Percentiles rank a stretch among this genome's conserved stretches.
phyloP scores from a whole-genome alignment of 2,888 invertebrate species.

The Limenitis camilla region DNA sequence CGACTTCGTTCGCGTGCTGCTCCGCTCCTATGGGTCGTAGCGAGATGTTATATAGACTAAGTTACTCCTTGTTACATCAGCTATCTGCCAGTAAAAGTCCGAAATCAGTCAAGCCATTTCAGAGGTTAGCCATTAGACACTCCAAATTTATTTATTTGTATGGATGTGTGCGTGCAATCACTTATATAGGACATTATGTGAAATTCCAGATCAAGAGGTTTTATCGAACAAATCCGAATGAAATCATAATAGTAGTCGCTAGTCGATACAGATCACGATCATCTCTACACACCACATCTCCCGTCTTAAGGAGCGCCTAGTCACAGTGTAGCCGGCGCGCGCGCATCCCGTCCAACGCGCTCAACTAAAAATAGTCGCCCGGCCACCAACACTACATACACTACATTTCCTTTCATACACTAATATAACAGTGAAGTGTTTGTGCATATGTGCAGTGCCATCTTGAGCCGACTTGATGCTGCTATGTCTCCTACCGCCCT shows the following conservation, averaged over 20 bases:
- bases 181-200: no score
- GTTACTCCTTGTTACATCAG: no score
- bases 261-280: neutral
- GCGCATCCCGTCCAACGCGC: slow-evolving; percentile 53
- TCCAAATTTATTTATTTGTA: no score
- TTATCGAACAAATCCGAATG: slow-evolving; percentile 1
- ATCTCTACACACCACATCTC: slow-evolving; percentile 52
- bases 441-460: slow-evolving; percentile 18
- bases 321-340: slow-evolving; percentile 57
- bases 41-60: no score
- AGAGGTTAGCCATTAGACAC: no score
- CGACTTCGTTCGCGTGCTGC: no score
- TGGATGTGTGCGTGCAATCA: no score
- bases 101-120: no score
- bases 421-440: neutral
- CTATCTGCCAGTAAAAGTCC: no score
- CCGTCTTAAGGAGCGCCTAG: slow-evolving; percentile 68
- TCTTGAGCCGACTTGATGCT: slow-evolving; percentile 35
- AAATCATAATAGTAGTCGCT: neutral
- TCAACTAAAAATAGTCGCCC: slow-evolving; percentile 60
- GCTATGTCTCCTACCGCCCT: slow-evolving; percentile 65
- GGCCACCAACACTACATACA: slow-evolving; percentile 42
- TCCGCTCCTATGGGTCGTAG: no score
- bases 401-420: slow-evolving; percentile 25
- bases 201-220: no score